A percentile compares a stretch with the other conserved stretches of the same genome.
These are phyloP conservation scores for Sebastes glaucus DNA, from an alignment of 2,797 vertebrate species.

Conservation along the genomic window DNA sequence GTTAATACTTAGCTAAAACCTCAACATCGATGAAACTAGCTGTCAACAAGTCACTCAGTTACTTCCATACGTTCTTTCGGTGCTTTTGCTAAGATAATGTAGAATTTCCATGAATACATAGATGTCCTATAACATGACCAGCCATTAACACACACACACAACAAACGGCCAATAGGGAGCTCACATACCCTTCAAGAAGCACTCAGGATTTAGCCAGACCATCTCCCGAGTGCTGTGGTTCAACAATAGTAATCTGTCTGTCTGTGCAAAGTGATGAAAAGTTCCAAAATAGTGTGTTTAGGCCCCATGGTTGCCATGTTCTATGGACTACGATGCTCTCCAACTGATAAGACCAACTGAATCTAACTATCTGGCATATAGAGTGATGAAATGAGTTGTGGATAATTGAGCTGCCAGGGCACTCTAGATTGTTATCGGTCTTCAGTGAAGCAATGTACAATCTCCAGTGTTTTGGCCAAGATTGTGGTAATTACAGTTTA, in stretches of 20 bases:
- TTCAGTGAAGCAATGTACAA: constrained; percentile 39
- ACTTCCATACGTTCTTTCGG: not conserved
- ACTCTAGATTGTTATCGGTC: constrained; percentile 69
- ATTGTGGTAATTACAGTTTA: constrained; percentile 35
- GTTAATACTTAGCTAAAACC: not conserved
- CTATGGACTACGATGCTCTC: constrained; percentile 33
- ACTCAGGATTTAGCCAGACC: not conserved
- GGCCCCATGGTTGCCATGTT: constrained; percentile 12
- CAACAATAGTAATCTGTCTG: constrained; percentile 5
- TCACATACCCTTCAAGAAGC: not conserved
- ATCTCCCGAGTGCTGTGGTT: not conserved
- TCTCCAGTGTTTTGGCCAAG: constrained; percentile 29
- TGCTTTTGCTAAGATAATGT: not conserved
- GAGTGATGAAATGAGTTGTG: constrained; percentile 50
- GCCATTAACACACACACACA: not conserved
- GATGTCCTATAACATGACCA: not conserved
- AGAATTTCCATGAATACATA: not conserved
- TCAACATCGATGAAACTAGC: not conserved
- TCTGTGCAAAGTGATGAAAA: constrained; percentile 35
- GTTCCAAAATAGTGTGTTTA: constrained; percentile 1
- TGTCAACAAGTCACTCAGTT: not conserved
- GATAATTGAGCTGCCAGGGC: constrained; percentile 49
- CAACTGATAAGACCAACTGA: constrained; percentile 53
- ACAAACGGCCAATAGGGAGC: not conserved
- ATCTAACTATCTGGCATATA: constrained; percentile 38